phyloP scores from a whole-genome alignment of 2,888 invertebrate genomes.

The Philopedon plagiatum region DNA sequence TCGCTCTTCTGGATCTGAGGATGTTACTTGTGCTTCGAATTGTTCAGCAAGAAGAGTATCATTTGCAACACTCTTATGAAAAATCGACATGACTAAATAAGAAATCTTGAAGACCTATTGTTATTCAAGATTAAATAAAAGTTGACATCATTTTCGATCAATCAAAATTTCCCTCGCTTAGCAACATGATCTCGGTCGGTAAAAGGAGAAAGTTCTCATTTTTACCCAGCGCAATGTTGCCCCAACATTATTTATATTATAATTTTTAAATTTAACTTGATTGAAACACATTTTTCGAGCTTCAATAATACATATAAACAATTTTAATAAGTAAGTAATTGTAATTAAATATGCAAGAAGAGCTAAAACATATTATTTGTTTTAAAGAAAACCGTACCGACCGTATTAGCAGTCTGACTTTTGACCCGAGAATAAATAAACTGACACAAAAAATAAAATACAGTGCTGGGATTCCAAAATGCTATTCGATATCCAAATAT shows the following conservation, averaged over 20 bases:
- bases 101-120: neutral
- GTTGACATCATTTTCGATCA: slow-evolving; percentile 7
- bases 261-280: neutral
- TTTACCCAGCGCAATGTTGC: slow-evolving; percentile 20
- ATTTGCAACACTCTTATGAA: neutral
- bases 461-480: too few species aligned
- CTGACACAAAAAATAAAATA: too few species aligned
- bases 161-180: slow-evolving; percentile 33
- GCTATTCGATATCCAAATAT: too few species aligned
- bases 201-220: neutral
- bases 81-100: neutral
- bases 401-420: too few species aligned
- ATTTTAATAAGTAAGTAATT: too few species aligned
- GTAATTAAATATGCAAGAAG: too few species aligned
- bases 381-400: too few species aligned
- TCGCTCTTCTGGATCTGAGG: slow-evolving; percentile 78
- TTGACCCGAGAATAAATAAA: too few species aligned
- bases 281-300: too few species aligned
- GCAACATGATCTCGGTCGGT: slow-evolving; percentile 10
- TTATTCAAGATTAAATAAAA: neutral
- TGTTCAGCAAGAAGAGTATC: slow-evolving; percentile 18
- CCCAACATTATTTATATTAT: neutral
- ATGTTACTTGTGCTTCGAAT: slow-evolving; percentile 67
- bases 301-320: too few species aligned
- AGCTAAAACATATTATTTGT: too few species aligned